Evolutionary conservation across 2,888 invertebrate species (phyloP), one percentile per base, ranked within the genome.

Genomic region (Pegoplata infirma): DNA sequence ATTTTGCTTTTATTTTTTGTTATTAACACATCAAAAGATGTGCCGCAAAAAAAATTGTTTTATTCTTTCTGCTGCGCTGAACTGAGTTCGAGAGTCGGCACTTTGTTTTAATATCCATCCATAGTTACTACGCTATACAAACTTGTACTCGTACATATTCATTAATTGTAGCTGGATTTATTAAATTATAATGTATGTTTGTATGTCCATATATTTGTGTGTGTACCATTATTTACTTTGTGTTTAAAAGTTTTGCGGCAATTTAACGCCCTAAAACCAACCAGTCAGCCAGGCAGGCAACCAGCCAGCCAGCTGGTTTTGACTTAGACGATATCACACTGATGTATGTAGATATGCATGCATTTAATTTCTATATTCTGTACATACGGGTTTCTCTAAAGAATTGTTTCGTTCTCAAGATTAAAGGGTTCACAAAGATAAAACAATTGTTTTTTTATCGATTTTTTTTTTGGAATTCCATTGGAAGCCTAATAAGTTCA

Each of bases 11-110:
- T 46, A 16, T 61, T 32, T n/a, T 36, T 58, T 44, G 5, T 69
- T 76, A 63, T 76, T 63, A 76, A 56, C 56, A 76, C 75, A 69
- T 76, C 75, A 76, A 76, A 74, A 63, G 68, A 21, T 55, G 14
- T 44, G 68, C 75, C 75, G 75, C 75, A 40, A 36, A 36, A 36
- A 59, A 75, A 61, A 61, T 55, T 46, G 2, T 53, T 64, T 73
- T 58, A 28, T 58, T 44, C 36, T 63, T 74, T 59, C 25, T 74
- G 51, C 16, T 46, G 72, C 12, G n/a, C n/a, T n/a, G 36, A n/a
- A n/a, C 36, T 40, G 36, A n/a, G 36, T 36, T 40, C 7, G 58
- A 17, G 14, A 16, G 36, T 19, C 74, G 67, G 74, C 67, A 59
- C 14, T 73, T 73, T 64, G 63, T 72, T 25, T 47, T n/a, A n/a